Conservation (phyloP, 2,888 invertebrate genomes). For the Ornithoptera priamus region DNA sequence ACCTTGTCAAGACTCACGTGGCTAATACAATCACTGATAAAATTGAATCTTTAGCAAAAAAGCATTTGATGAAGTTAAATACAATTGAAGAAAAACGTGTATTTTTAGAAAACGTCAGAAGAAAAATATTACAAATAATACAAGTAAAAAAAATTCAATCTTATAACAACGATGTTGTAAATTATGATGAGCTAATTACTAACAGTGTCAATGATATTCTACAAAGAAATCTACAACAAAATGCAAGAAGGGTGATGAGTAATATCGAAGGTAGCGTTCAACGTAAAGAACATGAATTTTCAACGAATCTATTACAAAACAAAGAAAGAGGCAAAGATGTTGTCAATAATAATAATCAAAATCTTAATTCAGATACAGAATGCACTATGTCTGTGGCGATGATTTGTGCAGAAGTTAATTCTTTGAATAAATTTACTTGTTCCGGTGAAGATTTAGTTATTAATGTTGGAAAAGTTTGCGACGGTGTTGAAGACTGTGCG, state of each 20-base stretch:
- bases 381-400: conserved; percentile 35
- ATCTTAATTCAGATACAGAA: conserved; percentile 15
- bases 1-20: conserved; percentile 23
- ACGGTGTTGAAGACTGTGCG: conserved; percentile 52
- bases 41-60: conserved; percentile 44
- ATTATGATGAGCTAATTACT: conserved; percentile 37
- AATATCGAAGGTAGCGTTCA: conserved; percentile 40
- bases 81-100: conserved; percentile 39
- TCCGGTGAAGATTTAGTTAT: conserved; percentile 40
- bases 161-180: conserved; percentile 36
- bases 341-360: conserved; percentile 11
- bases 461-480: conserved; percentile 52
- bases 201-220: conserved; percentile 24
- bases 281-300: conserved; percentile 19
- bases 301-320: not conserved
- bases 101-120: conserved; percentile 41
- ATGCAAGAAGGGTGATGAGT: conserved; percentile 24
- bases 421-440: conserved; percentile 51
- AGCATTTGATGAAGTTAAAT: conserved; percentile 38
- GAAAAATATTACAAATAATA: conserved; percentile 34
- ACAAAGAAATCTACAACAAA: conserved; percentile 11
- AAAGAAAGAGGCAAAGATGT: conserved; percentile 3
- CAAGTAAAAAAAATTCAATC: conserved; percentile 37
- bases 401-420: conserved; percentile 48
- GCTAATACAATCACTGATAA: conserved; percentile 41